These are phyloP conservation scores for Syngnathoides biaculeatus DNA, from an alignment of 2,113 vertebrate genomes.

Conservation along the genomic window DNA sequence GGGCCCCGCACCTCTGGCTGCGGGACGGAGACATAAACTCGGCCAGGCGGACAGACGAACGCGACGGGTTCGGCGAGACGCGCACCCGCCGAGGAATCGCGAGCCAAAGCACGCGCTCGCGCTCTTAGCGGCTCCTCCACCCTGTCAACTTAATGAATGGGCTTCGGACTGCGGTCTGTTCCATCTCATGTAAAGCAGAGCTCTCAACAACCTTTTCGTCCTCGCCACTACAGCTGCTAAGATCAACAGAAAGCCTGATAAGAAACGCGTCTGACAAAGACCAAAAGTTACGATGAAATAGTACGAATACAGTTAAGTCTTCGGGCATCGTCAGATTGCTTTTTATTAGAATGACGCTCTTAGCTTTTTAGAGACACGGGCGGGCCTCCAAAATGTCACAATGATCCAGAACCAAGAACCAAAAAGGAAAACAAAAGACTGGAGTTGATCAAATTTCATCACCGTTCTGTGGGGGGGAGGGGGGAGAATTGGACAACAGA, in stretches of 20 bases:
- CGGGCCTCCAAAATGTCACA: conserved; percentile 9
- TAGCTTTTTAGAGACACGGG: not conserved
- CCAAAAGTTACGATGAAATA: not conserved
- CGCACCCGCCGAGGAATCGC: conserved; percentile 55
- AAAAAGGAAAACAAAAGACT: not conserved
- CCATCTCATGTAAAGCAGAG: conserved; percentile 61
- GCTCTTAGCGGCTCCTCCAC: conserved; percentile 64
- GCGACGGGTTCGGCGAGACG: conserved; percentile 49
- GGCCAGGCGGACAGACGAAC: conserved; percentile 38
- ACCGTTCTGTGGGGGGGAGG: not conserved
- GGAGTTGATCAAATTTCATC: not conserved
- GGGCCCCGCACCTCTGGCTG: conserved; percentile 44
- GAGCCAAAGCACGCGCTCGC: conserved; percentile 69
- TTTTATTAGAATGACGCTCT: not conserved
- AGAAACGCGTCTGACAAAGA: conserved; percentile 14
- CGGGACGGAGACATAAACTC: conserved; percentile 39
- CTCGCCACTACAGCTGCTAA: conserved; percentile 54
- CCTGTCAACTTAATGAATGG: conserved; percentile 72
- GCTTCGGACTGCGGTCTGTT: conserved; percentile 65
- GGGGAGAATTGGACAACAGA: not conserved
- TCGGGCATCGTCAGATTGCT: not conserved
- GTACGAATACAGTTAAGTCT: conserved; percentile 29
- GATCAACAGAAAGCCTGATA: conserved; percentile 35
- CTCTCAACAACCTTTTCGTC: conserved; percentile 50
- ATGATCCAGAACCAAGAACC: conserved; percentile 1